Evolutionary conservation across 2,888 invertebrate species (phyloP), one percentile per base, ranked within the genome.

Genomic region (Salticus scenicus): DNA sequence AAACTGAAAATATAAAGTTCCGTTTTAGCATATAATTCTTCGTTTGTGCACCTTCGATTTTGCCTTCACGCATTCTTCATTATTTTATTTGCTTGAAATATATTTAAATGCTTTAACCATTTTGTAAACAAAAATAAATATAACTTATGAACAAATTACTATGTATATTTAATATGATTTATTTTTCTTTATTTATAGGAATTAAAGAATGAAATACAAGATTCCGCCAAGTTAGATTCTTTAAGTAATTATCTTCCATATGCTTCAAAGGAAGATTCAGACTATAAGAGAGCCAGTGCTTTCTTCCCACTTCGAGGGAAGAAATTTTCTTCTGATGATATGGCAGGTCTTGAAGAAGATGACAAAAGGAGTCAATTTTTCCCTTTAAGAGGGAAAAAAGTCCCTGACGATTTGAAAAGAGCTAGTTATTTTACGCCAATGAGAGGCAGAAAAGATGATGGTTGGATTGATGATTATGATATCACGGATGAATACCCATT

Each of bases 391-490:
- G 83, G 83, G 24, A 83, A 83, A 37, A 83, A 83, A 72, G 41
- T 79, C 20, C 72, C 79, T 17, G 31, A 42, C 47, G 75, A 82
- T 8, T 42, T 71, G 17, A 82, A 82, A 31, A 70, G 82, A 33
- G 76, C 66, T 14, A 77, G 76, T 47, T 83, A 76, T 57, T 87
- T 87, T 51, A 87, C 82, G 87, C 87, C 87, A 28, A 87, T 87
- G 87, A 69, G 87, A 24, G 87, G 87, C 42, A 67, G 87, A n/a
- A 87, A 87, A 47, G 74, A 77, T 28, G 82, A 47, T 27, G 57
- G 67, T 14, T 63, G 67, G 33, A n/a, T 28, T 20, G 72, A 76
- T 24, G 63, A 75, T 28, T 30, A 66, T 20, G 64, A 64, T 28
- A n/a, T 30, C 7, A 31, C 24, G 8, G 79, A 85, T 17, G 42